Evolutionary conservation across 2,113 vertebrate species (phyloP).

Genomic region (Amphiprion percula): DNA sequence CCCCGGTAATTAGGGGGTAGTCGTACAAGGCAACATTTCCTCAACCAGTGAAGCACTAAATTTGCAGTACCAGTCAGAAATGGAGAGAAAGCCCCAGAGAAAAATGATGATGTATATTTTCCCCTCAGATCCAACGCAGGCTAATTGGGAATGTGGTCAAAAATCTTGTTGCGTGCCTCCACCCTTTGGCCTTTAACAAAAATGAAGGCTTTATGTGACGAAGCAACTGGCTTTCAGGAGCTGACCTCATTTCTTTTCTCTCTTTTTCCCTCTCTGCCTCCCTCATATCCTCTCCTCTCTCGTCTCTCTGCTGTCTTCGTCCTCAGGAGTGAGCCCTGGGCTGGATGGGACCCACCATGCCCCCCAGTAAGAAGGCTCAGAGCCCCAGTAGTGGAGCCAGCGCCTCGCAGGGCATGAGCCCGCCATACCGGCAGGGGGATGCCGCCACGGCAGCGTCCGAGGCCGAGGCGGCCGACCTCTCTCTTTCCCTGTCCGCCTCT

Average conservation of each 20-base stretch:
- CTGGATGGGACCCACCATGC: conserved; percentile 99
- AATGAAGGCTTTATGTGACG: conserved; percentile 33
- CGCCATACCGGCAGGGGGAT: conserved; percentile 86
- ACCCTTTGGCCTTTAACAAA: conserved; percentile 56
- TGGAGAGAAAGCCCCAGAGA: conserved; percentile 55
- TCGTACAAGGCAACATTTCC: conserved; percentile 70
- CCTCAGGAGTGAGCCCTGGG: conserved; percentile 87
- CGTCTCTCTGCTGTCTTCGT: conserved; percentile 51
- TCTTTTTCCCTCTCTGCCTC: not conserved
- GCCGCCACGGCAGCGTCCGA: conserved; percentile 87
- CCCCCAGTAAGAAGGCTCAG: conserved; percentile 98
- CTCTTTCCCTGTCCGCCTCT: conserved; percentile 93
- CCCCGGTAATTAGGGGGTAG: conserved; percentile 71
- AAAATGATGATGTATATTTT: conserved; percentile 59
- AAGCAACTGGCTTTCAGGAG: conserved; percentile 38
- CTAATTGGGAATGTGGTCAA: conserved; percentile 69
- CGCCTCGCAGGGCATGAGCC: conserved; percentile 92
- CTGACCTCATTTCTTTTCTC: conserved; percentile 52
- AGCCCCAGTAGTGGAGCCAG: conserved; percentile 93
- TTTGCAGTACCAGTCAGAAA: conserved; percentile 67
- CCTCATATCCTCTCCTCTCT: not conserved
- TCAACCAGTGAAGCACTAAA: conserved; percentile 74
- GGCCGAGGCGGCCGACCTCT: conserved; percentile 92
- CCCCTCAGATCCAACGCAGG: conserved; percentile 41
- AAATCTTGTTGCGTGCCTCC: conserved; percentile 42